Base-by-base conservation (phyloP, 2,113 vertebrate genomes). In the Sclerurus mexicanus region DNA sequence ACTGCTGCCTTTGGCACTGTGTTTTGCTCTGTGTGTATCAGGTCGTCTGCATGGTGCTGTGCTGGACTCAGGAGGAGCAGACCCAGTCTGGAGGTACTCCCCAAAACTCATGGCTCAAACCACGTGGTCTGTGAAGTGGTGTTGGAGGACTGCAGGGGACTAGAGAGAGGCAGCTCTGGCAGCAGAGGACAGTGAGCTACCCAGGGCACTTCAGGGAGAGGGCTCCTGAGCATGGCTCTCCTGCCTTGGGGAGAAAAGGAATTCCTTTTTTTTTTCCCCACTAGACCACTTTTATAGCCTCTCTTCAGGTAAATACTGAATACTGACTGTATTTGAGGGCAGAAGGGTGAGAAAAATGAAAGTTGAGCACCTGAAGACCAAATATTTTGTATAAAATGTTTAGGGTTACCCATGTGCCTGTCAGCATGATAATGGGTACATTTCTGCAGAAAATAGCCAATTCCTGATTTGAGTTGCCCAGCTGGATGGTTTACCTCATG, bases 91-190 rank as follows among this genome's bases (percentile, higher is more conserved):
- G 40, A 55, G 22, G 13, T n/a, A 20, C 47, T 63, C 35, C 53
- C 28, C 2, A 1, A 46, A 55, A 67, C 55, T 39, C 4, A 1
- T 21, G 46, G 23, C 28, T 93, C 37, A 37, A 14, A 20, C 19
- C 2, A 0, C 0, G 2, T 20, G 30, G 11, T 14, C 3, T 1
- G 4, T 19, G 68, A 37, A 21, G 22, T 30, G 8, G 42, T 10
- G 21, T 1, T 64, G 55, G 53, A 27, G 50, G 30, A 14, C 30
- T 6, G 3, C 16, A 42, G 30, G 8, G 30, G 8, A 7, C 8
- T 72, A 25, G 4, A 6, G 30, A 59, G 21, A 58, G 30, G 10
- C 24, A 5, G 17, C n/a, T 88, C 10, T 40, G 75, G 22, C 44
- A 55, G n/a, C 7, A 30, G 35, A 60, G 35, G 37, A 50, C 40